Conservation (phyloP, 1,140 invertebrate genomes). For the Musca domestica region DNA sequence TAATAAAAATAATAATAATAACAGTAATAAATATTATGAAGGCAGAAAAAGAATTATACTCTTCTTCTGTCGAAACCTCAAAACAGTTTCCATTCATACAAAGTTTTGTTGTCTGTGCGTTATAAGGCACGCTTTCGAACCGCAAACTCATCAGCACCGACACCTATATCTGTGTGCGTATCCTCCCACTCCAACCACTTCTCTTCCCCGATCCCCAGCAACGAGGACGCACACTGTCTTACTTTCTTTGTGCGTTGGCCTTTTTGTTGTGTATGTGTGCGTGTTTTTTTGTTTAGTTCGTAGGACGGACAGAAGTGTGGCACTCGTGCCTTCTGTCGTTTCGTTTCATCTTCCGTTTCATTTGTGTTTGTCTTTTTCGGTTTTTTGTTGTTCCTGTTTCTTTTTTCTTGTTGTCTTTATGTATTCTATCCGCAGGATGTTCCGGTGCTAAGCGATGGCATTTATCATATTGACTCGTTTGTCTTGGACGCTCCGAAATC, state of each 20-base stretch:
- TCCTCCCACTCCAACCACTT: too few relatives aligned
- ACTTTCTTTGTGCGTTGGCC: background rate
- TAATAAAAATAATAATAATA: too few relatives aligned
- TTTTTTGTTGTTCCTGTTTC: conserved; percentile 13
- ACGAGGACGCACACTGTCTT: too few relatives aligned
- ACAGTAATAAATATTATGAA: too few relatives aligned
- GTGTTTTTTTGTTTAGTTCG: background rate
- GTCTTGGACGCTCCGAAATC: conserved; percentile 49
- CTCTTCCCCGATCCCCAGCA: too few relatives aligned
- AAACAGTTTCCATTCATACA: too few relatives aligned
- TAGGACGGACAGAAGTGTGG: background rate
- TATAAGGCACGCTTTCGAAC: too few relatives aligned
- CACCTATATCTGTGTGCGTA: too few relatives aligned
- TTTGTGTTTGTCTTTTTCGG: background rate
- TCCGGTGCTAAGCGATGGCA: conserved; percentile 42
- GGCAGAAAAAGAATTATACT: too few relatives aligned
- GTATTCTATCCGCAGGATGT: conserved; percentile 46
- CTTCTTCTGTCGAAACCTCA: too few relatives aligned
- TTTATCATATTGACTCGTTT: conserved; percentile 53
- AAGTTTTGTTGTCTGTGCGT: too few relatives aligned
- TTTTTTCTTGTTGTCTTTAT: conserved; percentile 23
- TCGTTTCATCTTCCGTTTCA: conserved; percentile 8
- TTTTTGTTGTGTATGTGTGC: conserved; percentile 14
- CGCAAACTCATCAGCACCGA: too few relatives aligned
- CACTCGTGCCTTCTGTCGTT: background rate